Conservation (phyloP, 2,113 vertebrate genomes). For the Oostethus manadensis region DNA sequence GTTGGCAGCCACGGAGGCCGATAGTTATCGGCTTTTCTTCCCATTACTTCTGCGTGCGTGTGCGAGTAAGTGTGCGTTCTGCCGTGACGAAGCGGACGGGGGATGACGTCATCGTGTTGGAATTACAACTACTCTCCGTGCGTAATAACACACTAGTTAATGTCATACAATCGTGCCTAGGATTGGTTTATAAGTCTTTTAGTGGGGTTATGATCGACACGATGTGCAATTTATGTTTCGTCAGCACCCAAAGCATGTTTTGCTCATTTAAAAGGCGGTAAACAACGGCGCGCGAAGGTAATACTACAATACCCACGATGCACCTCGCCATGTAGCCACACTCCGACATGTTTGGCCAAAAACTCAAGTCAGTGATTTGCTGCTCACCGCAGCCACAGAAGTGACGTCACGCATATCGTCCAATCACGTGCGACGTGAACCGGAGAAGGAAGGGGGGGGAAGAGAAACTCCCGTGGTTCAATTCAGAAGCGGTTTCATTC, state of each 20-base stretch:
- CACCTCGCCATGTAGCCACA: neutral
- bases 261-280: neutral
- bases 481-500: too few species aligned
- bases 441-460: too few species aligned
- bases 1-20: too few species aligned
- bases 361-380: neutral
- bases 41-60: neutral
- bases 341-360: neutral
- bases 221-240: neutral
- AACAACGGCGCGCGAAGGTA: neutral
- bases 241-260: too few species aligned
- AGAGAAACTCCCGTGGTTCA: too few species aligned
- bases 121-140: neutral
- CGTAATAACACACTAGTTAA: neutral
- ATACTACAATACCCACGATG: conserved; percentile 6
- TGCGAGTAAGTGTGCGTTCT: neutral
- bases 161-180: neutral
- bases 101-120: conserved; percentile 8
- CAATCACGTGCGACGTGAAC: too few species aligned
- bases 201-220: too few species aligned
- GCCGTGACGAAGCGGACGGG: neutral
- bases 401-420: too few species aligned
- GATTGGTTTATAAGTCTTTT: too few species aligned
- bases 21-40: neutral
- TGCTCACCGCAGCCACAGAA: too few species aligned